phyloP scores from a whole-genome alignment of 2,888 invertebrate species.

The Parnassius mnemosyne region DNA sequence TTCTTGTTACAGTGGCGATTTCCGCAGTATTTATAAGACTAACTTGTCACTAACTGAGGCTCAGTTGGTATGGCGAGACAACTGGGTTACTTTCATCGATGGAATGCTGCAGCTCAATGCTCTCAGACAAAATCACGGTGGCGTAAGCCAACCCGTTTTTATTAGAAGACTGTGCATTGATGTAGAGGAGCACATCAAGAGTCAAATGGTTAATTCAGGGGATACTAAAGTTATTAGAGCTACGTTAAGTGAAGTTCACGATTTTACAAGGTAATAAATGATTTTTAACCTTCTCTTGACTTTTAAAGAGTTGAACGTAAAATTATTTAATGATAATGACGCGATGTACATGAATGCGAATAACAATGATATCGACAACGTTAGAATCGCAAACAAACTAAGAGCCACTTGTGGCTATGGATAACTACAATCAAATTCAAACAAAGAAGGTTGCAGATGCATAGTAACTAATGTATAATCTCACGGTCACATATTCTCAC shows the following conservation, averaged over 20 bases:
- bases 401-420: no score
- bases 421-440: no score
- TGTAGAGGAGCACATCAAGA: slow-evolving; percentile 34
- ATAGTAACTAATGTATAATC: no score
- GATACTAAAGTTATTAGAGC: slow-evolving; percentile 31
- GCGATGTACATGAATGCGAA: no score
- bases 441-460: no score
- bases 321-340: no score
- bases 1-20: slow-evolving; percentile 41
- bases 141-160: slow-evolving; percentile 82
- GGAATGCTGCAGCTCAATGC: slow-evolving; percentile 89
- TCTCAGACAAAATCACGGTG: slow-evolving; percentile 81
- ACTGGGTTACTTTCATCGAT: slow-evolving; percentile 91
- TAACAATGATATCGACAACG: no score
- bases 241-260: slow-evolving; percentile 31
- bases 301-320: no score
- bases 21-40: slow-evolving; percentile 42
- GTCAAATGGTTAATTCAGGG: slow-evolving; percentile 21
- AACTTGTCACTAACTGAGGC: slow-evolving; percentile 48
- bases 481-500: no score
- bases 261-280: slow-evolving; percentile 38
- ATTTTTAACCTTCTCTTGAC: no score
- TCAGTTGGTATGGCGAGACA: slow-evolving; percentile 82
- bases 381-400: no score
- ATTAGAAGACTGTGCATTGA: slow-evolving; percentile 47